Evolutionary conservation across 2,888 invertebrate species (phyloP), one percentile per base, ranked within the genome.

Genomic region (Podabrus alpinus): DNA sequence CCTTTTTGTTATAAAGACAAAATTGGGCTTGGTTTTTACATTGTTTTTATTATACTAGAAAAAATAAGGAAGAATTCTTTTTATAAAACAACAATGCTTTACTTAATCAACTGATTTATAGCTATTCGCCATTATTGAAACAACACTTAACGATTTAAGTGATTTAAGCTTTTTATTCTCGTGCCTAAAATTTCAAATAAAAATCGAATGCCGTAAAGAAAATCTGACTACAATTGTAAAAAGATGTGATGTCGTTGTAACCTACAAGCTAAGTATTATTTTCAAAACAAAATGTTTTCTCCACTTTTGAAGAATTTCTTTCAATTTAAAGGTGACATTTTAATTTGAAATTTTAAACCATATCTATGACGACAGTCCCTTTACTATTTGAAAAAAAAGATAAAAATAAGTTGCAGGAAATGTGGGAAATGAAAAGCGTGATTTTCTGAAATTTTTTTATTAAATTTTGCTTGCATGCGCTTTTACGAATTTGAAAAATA

Each of bases 11-110:
- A 71, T 71, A 29, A 71, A 24, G 21, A 19, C 15, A 21, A 69
- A 71, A 71, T 64, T 19, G 62, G 62, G 62, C 62, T 64, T 64
- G 62, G 19, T 64, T 64, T 64, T 64, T 64, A 64, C 62, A 64
- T 64, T 64, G 62, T 64, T 64, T 64, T 64, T 64, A 64, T 64
- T 64, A 64, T 19, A 64, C 62, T 5, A 17, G 17, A 21, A 64
- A 64, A 64, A 64, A 64, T 19, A 64, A 64, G 62, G 17, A 21
- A 64, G 19, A 19, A 61, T 61, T 61, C 17, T 13, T 64, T 64
- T 64, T 64, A 45, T 45, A 45, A 45, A 45, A 45, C 45, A 45
- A 45, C 45, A 45, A 45, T 45, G 45, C n/a, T 45, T 45, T 45
- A 45, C 45, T 45, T 45, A 45, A 45, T 45, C 45, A 45, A 45